Base-by-base conservation (phyloP, 2,113 vertebrate genomes). In the Phyllostomus discolor region DNA sequence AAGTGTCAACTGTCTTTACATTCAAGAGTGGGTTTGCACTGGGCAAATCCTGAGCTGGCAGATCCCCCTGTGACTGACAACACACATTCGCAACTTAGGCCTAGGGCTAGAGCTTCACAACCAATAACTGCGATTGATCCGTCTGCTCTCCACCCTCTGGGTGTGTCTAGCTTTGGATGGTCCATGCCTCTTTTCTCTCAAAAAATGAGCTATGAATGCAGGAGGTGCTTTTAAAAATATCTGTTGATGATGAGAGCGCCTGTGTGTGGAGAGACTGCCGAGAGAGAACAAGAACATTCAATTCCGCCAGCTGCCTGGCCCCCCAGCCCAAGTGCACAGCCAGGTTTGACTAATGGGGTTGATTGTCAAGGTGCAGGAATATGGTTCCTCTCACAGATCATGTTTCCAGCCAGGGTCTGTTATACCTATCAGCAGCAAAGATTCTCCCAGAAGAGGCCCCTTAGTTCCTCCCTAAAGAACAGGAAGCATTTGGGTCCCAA, bases 341-440 rank as follows among this genome's bases (percentile, higher is more conserved):
- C 80, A 95, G 69, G 73, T 59, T 80, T 95, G 84, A 95, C 83
- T 67, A 85, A 92, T 4, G 28, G 12, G 38, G 24, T 72, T 38
- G 33, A 89, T 43, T 75, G 82, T 75, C 82, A 94, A 75, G 69
- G 38, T 82, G n/a, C n/a, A 7, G n/a, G 41, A 69, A 95, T 92
- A 91, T 28, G 75, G 48, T 20, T 91, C 88, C 86, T 96, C 59
- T 54, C 33, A 52, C 46, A 92, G 85, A 96, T 93, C 83, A 9
- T 50, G 76, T 95, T 96, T 96, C 96, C 90, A 94, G 35, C 24
- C 84, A 88, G 84, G 59, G 76, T 90, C 96, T 97, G 96, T 76
- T 95, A 75, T 50, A 96, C 50, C 94, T 90, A 95, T 94, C 90
- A 97, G 76, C 84, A 48, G 73, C 90, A 79, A 91, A 91, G 35